Evolutionary conservation across 2,888 invertebrate genomes (phyloP).

Genomic region (Lycia hirtaria): DNA sequence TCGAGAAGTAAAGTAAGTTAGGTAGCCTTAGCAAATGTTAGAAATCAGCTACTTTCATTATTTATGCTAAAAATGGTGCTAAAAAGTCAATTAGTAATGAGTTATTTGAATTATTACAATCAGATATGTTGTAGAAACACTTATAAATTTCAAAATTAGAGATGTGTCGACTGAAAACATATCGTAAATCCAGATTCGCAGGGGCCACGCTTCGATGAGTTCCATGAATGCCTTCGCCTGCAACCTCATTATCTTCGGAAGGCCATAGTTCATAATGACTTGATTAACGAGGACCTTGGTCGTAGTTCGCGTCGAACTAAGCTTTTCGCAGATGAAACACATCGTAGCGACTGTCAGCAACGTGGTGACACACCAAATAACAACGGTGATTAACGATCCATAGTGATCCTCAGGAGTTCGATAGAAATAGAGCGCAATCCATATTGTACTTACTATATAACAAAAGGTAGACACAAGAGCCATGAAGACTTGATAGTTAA

Average conservation of each 20-base stretch:
- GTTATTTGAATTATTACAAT: slow-evolving; percentile 72
- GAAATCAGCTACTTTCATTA: too few species aligned
- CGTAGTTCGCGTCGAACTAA: slow-evolving; percentile 51
- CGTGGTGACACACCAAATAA: slow-evolving; percentile 55
- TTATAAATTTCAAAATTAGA: slow-evolving; percentile 68
- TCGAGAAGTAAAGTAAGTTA: too few species aligned
- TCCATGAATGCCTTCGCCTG: slow-evolving; percentile 71
- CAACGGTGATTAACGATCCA: slow-evolving; percentile 47
- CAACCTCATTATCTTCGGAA: slow-evolving; percentile 58
- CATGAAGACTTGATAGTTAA: slow-evolving; percentile 66
- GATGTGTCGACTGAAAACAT: slow-evolving; percentile 70
- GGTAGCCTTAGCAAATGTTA: too few species aligned
- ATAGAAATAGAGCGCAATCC: slow-evolving; percentile 57
- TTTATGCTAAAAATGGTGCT: too few species aligned
- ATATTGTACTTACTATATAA: slow-evolving; percentile 59
- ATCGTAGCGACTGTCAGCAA: slow-evolving; percentile 52
- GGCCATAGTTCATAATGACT: slow-evolving; percentile 67
- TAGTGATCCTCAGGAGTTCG: slow-evolving; percentile 42
- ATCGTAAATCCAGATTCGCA: slow-evolving; percentile 59
- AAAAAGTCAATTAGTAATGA: too few species aligned
- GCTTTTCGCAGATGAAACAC: slow-evolving; percentile 58
- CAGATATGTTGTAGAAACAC: slow-evolving; percentile 69
- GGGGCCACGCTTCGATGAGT: slow-evolving; percentile 63
- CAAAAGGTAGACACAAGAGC: slow-evolving; percentile 59
- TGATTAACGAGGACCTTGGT: slow-evolving; percentile 64